phyloP scores from a whole-genome alignment of 2,797 vertebrate genomes.

The Protosalanx chinensis region DNA sequence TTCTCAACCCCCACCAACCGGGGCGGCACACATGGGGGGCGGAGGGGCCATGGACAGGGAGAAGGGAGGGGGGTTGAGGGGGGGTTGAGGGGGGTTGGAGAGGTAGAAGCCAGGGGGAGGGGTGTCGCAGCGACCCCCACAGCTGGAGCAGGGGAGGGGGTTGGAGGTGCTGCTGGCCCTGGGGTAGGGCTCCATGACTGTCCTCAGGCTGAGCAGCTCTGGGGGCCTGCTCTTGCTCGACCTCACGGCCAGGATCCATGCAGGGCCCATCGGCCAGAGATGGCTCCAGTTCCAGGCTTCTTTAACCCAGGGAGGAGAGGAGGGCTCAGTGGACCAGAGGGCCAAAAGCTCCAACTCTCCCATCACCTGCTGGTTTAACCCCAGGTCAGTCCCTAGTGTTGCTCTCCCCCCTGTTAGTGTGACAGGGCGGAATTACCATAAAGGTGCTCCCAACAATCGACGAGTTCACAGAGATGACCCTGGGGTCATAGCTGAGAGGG shows the following conservation, averaged over 20 bases:
- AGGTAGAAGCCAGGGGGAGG: constrained; percentile 67
- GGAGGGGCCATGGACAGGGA: constrained; percentile 64
- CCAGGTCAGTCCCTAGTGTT: constrained; percentile 48
- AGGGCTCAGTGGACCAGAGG: constrained; percentile 55
- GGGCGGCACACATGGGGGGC: constrained; percentile 55
- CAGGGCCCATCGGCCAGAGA: constrained; percentile 68
- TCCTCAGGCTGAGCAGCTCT: constrained; percentile 59
- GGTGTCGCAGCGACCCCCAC: constrained; percentile 74
- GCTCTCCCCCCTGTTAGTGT: constrained; percentile 48
- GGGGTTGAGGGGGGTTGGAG: constrained; percentile 45
- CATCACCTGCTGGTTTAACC: constrained; percentile 54
- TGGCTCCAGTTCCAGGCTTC: constrained; percentile 45
- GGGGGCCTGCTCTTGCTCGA: constrained; percentile 67
- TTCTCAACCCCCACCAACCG: constrained; percentile 66
- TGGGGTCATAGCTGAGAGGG: neutral
- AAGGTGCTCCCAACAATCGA: constrained; percentile 52
- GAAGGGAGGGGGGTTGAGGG: constrained; percentile 40
- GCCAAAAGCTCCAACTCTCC: constrained; percentile 41
- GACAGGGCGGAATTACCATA: constrained; percentile 51
- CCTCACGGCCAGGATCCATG: constrained; percentile 71
- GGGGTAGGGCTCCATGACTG: constrained; percentile 75
- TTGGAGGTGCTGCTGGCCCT: constrained; percentile 63
- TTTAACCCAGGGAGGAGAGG: constrained; percentile 38
- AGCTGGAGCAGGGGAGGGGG: constrained; percentile 72
- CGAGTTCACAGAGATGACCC: constrained; percentile 49